A percentile compares a stretch with the other conserved stretches of the same genome.
These are phyloP conservation scores for Macrotrachela quadricornifera DNA, from an alignment of 1,140 invertebrate genomes.

Conservation along the genomic window DNA sequence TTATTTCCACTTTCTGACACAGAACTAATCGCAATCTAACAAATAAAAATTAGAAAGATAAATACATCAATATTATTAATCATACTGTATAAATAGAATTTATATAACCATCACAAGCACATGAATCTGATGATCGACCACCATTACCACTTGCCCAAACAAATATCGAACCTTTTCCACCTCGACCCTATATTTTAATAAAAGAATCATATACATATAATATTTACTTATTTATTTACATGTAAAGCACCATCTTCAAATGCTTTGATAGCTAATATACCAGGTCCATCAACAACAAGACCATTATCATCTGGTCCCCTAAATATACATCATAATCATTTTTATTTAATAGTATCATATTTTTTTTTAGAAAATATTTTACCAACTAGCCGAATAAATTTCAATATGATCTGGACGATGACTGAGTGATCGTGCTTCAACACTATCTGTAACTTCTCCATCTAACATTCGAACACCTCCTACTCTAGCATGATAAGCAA, in stretches of 20 bases:
- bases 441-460: slow-evolving; percentile 88
- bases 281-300: slow-evolving; percentile 90
- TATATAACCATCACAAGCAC: slow-evolving; percentile 96
- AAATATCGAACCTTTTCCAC: slow-evolving; percentile 87
- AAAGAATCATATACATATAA: background rate
- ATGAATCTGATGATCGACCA: slow-evolving; percentile 78
- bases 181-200: slow-evolving; percentile 47
- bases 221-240: slow-evolving; percentile 28
- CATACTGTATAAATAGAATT: slow-evolving; percentile 92
- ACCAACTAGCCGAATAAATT: slow-evolving; percentile 33
- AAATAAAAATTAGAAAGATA: no score
- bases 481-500: slow-evolving; percentile 74
- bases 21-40: slow-evolving; percentile 54
- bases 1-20: slow-evolving; percentile 59
- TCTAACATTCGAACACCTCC: slow-evolving; percentile 91
- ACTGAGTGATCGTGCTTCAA: slow-evolving; percentile 77
- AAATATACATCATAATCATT: no score
- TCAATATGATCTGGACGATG: slow-evolving; percentile 48
- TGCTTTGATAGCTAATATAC: slow-evolving; percentile 68
- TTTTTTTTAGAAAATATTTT: no score
- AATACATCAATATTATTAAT: slow-evolving; percentile 42
- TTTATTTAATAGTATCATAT: no score
- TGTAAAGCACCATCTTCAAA: slow-evolving; percentile 85
- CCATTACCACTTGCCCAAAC: slow-evolving; percentile 98
- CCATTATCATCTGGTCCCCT: slow-evolving; percentile 50